A percentile compares a stretch with the other conserved stretches of the same genome.
Conservation (phyloP, 2,113 vertebrate genomes). For the Oxyruncus cristatus region DNA sequence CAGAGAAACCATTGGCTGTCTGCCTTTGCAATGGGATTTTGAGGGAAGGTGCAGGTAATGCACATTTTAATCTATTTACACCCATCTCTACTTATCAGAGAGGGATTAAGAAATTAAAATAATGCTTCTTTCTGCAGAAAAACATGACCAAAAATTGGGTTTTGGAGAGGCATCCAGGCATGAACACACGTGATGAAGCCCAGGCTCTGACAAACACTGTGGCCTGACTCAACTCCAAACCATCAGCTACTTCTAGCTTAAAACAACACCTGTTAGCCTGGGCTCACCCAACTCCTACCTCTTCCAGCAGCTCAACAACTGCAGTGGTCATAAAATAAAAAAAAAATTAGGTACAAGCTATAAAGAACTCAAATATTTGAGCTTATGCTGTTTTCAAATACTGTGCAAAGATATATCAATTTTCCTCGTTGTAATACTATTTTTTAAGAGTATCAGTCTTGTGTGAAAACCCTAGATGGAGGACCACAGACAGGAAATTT, state of each 20-base stretch:
- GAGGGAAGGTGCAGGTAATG: neutral
- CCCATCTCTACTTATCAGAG: neutral
- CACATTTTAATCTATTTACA: neutral
- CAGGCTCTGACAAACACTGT: fast-evolving
- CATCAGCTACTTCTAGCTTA: neutral
- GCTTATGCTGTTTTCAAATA: neutral
- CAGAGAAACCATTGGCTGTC: neutral
- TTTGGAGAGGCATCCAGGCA: neutral
- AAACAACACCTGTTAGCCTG: neutral
- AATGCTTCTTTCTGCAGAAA: neutral
- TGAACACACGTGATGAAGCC: fast-evolving
- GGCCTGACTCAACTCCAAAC: neutral
- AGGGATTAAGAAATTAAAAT: neutral
- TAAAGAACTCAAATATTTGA: neutral
- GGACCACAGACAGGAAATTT: fast-evolving
- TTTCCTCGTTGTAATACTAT: fast-evolving
- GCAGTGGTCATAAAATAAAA: fast-evolving
- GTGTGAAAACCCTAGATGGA: neutral
- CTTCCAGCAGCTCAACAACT: neutral
- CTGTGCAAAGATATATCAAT: fast-evolving
- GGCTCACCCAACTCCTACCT: neutral
- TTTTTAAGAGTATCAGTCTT: neutral
- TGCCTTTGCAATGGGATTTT: fast-evolving
- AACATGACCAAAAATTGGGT: neutral
- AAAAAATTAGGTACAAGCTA: neutral